A percentile compares a stretch with the other conserved stretches of the same genome.
These are phyloP conservation scores for Syndactyla subalaris DNA, from an alignment of 2,797 vertebrate species.

Conservation along the genomic window DNA sequence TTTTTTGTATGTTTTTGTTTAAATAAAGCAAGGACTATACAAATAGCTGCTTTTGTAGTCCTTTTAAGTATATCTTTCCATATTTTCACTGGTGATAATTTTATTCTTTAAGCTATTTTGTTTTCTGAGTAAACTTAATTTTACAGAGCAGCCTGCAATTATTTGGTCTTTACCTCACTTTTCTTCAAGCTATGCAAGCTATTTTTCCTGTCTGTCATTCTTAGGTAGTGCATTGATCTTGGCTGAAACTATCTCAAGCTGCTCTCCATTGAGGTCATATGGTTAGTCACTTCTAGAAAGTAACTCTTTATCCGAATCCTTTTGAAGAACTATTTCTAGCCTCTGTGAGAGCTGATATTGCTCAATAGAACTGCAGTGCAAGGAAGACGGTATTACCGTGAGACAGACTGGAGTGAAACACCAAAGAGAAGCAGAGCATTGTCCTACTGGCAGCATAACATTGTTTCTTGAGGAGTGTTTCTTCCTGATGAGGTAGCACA, in stretches of 20 bases:
- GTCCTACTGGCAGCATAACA: background rate
- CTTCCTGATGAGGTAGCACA: background rate
- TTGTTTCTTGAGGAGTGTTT: background rate
- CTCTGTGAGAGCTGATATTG: background rate
- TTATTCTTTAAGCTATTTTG: background rate
- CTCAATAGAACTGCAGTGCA: background rate
- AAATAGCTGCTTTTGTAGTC: background rate
- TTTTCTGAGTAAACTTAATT: background rate
- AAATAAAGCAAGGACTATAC: background rate
- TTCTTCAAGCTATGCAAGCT: background rate
- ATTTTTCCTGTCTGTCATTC: background rate
- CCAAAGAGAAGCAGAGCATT: background rate
- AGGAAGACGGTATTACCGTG: background rate
- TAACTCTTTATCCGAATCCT: background rate
- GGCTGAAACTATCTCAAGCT: background rate
- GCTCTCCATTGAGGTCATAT: background rate
- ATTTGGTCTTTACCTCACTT: background rate
- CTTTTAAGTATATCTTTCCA: background rate
- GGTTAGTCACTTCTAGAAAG: constrained; percentile 8
- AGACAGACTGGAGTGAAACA: background rate
- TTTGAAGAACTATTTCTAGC: constrained; percentile 1
- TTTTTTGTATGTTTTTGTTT: background rate
- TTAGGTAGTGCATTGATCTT: background rate
- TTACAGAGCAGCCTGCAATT: background rate
- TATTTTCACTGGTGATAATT: background rate